Evolutionary conservation across 2,888 invertebrate species (phyloP).

Genomic region (Stenichneumon culpator): DNA sequence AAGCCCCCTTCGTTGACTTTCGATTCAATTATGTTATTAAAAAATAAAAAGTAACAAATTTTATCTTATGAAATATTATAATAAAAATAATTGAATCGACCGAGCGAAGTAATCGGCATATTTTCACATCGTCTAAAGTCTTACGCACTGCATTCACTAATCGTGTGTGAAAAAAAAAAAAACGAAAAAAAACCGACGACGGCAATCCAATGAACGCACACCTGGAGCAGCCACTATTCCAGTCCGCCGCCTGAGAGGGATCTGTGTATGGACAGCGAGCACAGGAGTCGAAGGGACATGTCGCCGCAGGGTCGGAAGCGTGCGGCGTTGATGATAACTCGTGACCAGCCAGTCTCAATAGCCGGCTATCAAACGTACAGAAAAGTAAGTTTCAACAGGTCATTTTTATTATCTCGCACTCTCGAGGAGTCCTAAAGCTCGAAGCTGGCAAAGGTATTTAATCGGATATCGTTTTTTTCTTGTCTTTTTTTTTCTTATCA

Average conservation of each 20-base stretch:
- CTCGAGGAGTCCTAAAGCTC: background rate
- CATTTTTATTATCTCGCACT: background rate
- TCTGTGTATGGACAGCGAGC: slow-evolving; percentile 87
- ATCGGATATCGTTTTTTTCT: background rate
- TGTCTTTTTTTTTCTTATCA: slow-evolving; percentile 68
- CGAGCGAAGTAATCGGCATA: background rate
- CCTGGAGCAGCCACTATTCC: slow-evolving; percentile 83
- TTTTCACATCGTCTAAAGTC: slow-evolving; percentile 41
- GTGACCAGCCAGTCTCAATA: slow-evolving; percentile 85
- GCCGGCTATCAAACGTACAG: slow-evolving; percentile 82
- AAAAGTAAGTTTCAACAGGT: slow-evolving; percentile 83
- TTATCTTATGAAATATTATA: background rate
- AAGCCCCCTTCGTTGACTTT: slow-evolving; percentile 9
- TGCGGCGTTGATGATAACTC: slow-evolving; percentile 89
- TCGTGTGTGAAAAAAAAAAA: slow-evolving; percentile 71
- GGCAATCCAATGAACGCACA: slow-evolving; percentile 69
- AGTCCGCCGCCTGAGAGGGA: slow-evolving; percentile 86
- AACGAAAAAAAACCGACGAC: slow-evolving; percentile 24
- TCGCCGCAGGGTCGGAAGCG: slow-evolving; percentile 92
- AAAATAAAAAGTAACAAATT: background rate
- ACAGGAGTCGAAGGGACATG: slow-evolving; percentile 94
- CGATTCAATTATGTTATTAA: slow-evolving; percentile 13
- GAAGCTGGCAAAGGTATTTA: slow-evolving; percentile 3
- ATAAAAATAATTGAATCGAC: background rate
- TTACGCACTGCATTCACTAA: slow-evolving; percentile 76